These are phyloP conservation scores for Rhinoraja longicauda DNA, from an alignment of 2,797 vertebrate species.

Conservation along the genomic window DNA sequence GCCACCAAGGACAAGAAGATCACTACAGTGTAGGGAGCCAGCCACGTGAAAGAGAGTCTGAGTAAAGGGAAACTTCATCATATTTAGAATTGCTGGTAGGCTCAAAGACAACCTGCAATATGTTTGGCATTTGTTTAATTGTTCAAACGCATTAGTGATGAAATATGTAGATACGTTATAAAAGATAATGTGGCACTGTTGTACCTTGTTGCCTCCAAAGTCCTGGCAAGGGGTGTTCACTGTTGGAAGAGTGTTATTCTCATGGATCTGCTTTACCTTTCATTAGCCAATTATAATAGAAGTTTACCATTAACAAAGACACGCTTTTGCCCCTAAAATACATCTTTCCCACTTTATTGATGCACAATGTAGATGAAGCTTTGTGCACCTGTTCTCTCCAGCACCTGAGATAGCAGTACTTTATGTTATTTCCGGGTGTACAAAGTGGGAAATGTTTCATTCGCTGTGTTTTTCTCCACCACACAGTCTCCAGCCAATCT, in stretches of 20 bases:
- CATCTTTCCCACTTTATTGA: not conserved
- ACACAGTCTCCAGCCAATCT: not conserved
- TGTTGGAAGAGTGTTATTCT: not conserved
- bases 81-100: not conserved
- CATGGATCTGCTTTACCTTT: not conserved
- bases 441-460: not conserved
- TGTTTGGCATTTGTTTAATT: not conserved
- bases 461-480: not conserved
- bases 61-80: not conserved
- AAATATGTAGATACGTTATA: not conserved
- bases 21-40: constrained; percentile 73
- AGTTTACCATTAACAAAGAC: not conserved
- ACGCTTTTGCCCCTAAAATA: too few species aligned
- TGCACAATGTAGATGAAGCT: not conserved
- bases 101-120: not conserved
- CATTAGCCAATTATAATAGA: not conserved
- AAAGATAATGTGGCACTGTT: not conserved
- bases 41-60: not conserved
- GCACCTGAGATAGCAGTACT: not conserved
- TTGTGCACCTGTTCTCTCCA: not conserved
- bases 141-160: not conserved
- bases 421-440: not conserved
- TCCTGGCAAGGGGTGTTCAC: not conserved
- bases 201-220: not conserved
- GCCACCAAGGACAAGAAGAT: constrained; percentile 99